Conservation (phyloP, 1,140 invertebrate genomes). For the Drosophila punjabiensis region DNA sequence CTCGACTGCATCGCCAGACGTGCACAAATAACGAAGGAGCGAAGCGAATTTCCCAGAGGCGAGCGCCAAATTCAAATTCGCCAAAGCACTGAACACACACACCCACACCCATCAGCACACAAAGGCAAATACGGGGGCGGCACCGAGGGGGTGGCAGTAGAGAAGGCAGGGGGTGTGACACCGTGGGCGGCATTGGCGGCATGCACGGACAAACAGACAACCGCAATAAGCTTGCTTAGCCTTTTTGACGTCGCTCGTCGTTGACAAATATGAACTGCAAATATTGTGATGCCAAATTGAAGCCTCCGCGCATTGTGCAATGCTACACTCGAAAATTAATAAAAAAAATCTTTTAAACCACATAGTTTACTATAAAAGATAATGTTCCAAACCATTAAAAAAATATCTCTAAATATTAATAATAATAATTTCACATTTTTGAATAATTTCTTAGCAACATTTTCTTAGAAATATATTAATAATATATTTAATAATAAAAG, state of each 20-base stretch:
- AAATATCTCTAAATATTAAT: too few species aligned
- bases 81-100: slow-evolving; percentile 50
- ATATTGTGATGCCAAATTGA: slow-evolving; percentile 78
- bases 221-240: slow-evolving; percentile 81
- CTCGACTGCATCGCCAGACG: slow-evolving; percentile 81
- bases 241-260: slow-evolving; percentile 72
- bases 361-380: background rate
- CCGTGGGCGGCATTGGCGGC: slow-evolving; percentile 8
- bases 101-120: slow-evolving; percentile 38
- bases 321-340: background rate
- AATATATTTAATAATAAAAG: too few species aligned
- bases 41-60: slow-evolving; percentile 48
- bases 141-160: background rate
- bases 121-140: slow-evolving; percentile 24
- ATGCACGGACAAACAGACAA: slow-evolving; percentile 66
- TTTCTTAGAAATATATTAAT: too few species aligned
- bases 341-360: background rate
- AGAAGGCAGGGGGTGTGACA: background rate
- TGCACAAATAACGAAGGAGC: slow-evolving; percentile 77
- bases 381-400: background rate
- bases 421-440: too few species aligned
- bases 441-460: too few species aligned
- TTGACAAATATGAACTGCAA: slow-evolving; percentile 79
- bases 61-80: slow-evolving; percentile 71
- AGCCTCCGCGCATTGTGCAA: slow-evolving; percentile 44